Evolutionary conservation across 2,113 vertebrate genomes (phyloP).

Genomic region (Bos javanicus): DNA sequence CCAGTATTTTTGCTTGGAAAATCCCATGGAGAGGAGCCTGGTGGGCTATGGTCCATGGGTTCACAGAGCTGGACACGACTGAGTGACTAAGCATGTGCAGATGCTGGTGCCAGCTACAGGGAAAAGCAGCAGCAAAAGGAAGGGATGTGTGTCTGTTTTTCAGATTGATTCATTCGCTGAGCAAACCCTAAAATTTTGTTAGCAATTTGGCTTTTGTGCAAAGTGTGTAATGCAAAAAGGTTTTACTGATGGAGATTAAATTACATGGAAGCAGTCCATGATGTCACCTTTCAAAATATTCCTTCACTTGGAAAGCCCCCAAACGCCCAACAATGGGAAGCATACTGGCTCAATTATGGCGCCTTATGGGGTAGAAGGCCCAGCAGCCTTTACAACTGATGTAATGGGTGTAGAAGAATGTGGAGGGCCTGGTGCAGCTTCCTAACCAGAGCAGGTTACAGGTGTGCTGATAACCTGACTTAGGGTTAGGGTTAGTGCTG

Average conservation of each 20-base stretch:
- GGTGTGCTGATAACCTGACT: accelerated
- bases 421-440: neutral
- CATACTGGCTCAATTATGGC: neutral
- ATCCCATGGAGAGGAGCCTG: neutral
- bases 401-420: accelerated
- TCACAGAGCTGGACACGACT: neutral
- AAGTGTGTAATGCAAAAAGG: neutral
- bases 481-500: neutral
- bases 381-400: neutral
- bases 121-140: neutral
- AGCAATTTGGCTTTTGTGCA: neutral
- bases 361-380: neutral
- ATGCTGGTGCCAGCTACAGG: neutral
- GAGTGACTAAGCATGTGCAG: neutral
- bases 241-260: neutral
- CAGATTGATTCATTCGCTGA: neutral
- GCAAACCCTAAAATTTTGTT: neutral
- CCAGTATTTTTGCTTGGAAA: neutral
- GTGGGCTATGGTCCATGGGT: neutral
- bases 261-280: neutral
- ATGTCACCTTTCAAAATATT: neutral
- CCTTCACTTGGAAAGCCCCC: neutral
- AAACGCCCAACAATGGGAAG: neutral
- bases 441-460: neutral
- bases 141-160: neutral